phyloP scores from a whole-genome alignment of 2,113 vertebrate species.

The Gnathonemus longibarbis region DNA sequence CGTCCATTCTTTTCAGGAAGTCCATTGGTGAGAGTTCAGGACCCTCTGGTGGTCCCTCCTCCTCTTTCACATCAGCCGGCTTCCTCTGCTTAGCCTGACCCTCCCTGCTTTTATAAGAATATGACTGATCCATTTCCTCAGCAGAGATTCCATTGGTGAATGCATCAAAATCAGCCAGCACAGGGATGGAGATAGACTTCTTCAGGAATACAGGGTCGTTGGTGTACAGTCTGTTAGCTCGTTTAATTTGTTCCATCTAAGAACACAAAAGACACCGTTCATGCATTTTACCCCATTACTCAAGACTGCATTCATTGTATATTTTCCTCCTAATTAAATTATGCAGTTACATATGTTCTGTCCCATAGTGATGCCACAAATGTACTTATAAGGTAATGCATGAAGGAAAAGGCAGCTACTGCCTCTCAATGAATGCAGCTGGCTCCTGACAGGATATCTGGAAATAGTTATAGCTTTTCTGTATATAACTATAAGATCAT shows the following conservation, averaged over 20 bases:
- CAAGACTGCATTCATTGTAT: background rate
- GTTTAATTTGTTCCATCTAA: conserved; percentile 87
- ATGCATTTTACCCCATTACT: background rate
- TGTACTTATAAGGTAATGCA: background rate
- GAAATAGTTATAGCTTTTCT: background rate
- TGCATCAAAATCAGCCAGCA: conserved; percentile 46
- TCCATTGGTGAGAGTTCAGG: conserved; percentile 69
- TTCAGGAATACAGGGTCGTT: conserved; percentile 89
- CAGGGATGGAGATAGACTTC: conserved; percentile 74
- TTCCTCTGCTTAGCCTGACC: conserved; percentile 29
- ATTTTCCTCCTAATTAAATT: background rate
- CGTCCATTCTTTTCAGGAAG: conserved; percentile 76
- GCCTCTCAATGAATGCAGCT: background rate
- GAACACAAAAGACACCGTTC: conserved; percentile 13
- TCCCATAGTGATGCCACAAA: background rate
- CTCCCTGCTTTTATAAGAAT: conserved; percentile 1
- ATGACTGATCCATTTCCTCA: conserved; percentile 17
- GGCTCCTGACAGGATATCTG: background rate
- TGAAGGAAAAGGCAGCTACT: background rate
- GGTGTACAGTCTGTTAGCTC: conserved; percentile 85
- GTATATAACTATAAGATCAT: background rate
- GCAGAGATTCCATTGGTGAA: conserved; percentile 32
- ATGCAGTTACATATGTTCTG: background rate
- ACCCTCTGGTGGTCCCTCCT: background rate
- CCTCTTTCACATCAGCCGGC: conserved; percentile 16